Base-by-base conservation (phyloP, 2,888 invertebrate genomes). In the Brachynemurus nebulosus region DNA sequence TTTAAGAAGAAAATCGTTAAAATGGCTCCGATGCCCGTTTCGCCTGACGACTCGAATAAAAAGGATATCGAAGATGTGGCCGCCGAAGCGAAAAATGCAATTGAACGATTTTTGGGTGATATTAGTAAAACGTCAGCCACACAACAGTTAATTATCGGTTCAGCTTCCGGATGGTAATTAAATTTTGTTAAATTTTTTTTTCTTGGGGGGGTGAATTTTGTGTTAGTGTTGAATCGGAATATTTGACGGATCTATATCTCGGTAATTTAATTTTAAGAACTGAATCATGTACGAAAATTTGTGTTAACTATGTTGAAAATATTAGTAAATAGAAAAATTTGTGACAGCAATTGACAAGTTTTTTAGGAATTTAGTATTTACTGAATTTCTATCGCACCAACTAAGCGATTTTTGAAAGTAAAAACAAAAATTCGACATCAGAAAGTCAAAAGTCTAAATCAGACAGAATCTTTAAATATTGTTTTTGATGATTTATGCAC, bases 71-170 rank as follows among this genome's bases (percentile, higher is more conserved):
- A 76, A 53, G 78, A 78, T 56, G 59, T 67, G 5, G 63, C 66
- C 1, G 66, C 67, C 50, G 70, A 71, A 50, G 78, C 81, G 1
- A 81, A 80, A 59, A 74, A 76, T 49, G 72, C 80, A 51, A 67
- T 88, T 43, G 80, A 85, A 53, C 80, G 76, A 63, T 69, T 86
- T 42, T 67, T 89, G 47, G 77, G 78, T 36, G 89, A 92, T 60
- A 78, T 92, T 48, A 82, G 85, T 49, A 84, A 85, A 63, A 78
- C 80, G 46, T 88, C 91, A 6, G 86, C 86, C 27, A 80, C 84
- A 16, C 86, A 90, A 63, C 92, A 93, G 69, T 73, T 92, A 52
- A 65, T 82, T 54, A 76, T 92, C 63, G 92, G 93, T 52, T 83
- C 85, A 48, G 74, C 82, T 49, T 80, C 89, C 55, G 93, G 93